Evolutionary conservation across 2,113 vertebrate genomes (phyloP).

Genomic region (Panurus biarmicus): DNA sequence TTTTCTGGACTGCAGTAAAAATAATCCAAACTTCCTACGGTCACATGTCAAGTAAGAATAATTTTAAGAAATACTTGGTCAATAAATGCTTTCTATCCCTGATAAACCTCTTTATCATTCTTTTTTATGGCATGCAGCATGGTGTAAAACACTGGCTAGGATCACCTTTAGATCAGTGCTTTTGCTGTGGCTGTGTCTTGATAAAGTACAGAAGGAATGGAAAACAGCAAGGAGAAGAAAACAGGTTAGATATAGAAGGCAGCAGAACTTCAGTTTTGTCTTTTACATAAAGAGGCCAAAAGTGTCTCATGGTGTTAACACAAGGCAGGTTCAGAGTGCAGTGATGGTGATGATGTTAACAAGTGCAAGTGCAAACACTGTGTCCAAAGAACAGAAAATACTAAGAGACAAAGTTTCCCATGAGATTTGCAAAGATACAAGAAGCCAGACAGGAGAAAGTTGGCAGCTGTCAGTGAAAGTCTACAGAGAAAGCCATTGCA

Average conservation of each 20-base stretch:
- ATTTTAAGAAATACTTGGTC: background rate
- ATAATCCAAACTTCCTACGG: background rate
- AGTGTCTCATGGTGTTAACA: background rate
- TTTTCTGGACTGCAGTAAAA: background rate
- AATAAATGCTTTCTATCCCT: background rate
- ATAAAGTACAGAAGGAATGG: background rate
- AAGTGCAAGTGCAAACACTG: background rate
- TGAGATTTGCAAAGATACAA: background rate
- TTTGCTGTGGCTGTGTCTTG: background rate
- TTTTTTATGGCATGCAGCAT: background rate
- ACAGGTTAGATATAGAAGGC: background rate
- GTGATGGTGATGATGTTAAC: background rate
- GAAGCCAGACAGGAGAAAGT: background rate
- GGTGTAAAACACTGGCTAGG: background rate
- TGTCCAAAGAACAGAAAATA: background rate
- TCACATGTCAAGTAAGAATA: background rate
- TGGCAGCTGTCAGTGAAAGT: background rate
- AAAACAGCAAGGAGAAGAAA: background rate
- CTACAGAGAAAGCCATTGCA: background rate
- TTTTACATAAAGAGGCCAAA: background rate
- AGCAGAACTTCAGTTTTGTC: background rate
- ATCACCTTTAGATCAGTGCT: background rate
- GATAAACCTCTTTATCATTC: background rate
- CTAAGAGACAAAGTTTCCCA: background rate
- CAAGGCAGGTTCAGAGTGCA: background rate